Conservation (phyloP, 2,888 invertebrate species). For the Apamea anceps region DNA sequence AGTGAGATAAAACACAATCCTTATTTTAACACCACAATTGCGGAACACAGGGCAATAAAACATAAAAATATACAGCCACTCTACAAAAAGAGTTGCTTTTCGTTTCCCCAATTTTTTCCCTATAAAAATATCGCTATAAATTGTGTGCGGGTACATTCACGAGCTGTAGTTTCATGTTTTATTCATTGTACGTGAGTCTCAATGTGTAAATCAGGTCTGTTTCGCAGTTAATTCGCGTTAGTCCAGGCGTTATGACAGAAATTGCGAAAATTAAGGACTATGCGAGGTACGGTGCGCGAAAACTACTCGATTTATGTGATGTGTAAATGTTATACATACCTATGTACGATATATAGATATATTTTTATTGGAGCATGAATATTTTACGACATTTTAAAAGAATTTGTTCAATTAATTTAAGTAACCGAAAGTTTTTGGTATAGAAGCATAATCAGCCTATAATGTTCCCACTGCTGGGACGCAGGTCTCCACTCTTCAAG, state of each 20-base stretch:
- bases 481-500: no score
- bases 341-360: background rate
- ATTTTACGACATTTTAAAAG: background rate
- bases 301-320: background rate
- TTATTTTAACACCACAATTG: conserved; percentile 32
- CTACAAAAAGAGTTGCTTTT: conserved; percentile 42
- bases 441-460: background rate
- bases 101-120: conserved; percentile 49
- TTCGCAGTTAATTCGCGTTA: conserved; percentile 76
- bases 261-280: conserved; percentile 67
- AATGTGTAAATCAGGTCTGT: conserved; percentile 66
- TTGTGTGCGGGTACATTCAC: conserved; percentile 30
- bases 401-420: background rate
- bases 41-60: conserved; percentile 47
- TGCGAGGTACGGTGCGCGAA: conserved; percentile 29
- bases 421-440: background rate
- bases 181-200: conserved; percentile 71
- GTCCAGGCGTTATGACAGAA: conserved; percentile 69
- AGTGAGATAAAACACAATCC: conserved; percentile 10
- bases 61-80: conserved; percentile 42
- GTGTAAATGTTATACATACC: background rate
- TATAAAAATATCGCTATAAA: conserved; percentile 54
- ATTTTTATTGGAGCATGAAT: background rate
- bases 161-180: conserved; percentile 68
- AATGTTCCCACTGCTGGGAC: no score